Percentiles rank a stretch among this genome's conserved stretches.
These are phyloP conservation scores for Athalia rosae DNA, from an alignment of 2,888 invertebrate species.

Conservation along the genomic window DNA sequence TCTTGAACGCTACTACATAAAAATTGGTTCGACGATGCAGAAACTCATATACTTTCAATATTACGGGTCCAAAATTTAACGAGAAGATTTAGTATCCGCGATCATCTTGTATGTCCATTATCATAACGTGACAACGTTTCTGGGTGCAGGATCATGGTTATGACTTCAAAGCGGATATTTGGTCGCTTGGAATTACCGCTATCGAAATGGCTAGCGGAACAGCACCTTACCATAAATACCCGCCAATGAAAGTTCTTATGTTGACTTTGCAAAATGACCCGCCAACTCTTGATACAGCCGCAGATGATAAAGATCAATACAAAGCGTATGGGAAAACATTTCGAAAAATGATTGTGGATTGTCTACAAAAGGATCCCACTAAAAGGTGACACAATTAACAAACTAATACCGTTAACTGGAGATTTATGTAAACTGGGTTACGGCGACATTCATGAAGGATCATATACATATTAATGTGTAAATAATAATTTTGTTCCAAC, in stretches of 20 bases:
- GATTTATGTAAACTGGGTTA: no score
- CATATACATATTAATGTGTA: background rate
- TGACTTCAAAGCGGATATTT: slow-evolving; percentile 97
- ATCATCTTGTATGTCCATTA: slow-evolving; percentile 47
- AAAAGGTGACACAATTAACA: slow-evolving; percentile 78
- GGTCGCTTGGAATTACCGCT: slow-evolving; percentile 97
- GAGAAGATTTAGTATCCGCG: background rate
- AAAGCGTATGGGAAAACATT: slow-evolving; percentile 98
- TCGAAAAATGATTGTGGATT: slow-evolving; percentile 96
- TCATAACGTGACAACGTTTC: slow-evolving; percentile 57
- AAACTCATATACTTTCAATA: no score
- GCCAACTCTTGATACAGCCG: slow-evolving; percentile 94
- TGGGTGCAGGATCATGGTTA: slow-evolving; percentile 90
- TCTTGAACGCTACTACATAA: no score
- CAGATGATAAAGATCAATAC: slow-evolving; percentile 98
- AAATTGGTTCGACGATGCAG: no score
- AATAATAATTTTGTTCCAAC: background rate
- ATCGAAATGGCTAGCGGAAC: slow-evolving; percentile 99
- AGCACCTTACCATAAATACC: slow-evolving; percentile 98
- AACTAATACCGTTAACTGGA: background rate
- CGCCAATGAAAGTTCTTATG: slow-evolving; percentile 99
- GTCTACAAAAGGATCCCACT: slow-evolving; percentile 95
- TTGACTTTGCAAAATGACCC: slow-evolving; percentile 98
- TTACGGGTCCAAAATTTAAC: background rate
- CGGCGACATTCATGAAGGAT: no score